Evolutionary conservation across 2,797 vertebrate genomes (phyloP).

Genomic region (Cuniculus paca): DNA sequence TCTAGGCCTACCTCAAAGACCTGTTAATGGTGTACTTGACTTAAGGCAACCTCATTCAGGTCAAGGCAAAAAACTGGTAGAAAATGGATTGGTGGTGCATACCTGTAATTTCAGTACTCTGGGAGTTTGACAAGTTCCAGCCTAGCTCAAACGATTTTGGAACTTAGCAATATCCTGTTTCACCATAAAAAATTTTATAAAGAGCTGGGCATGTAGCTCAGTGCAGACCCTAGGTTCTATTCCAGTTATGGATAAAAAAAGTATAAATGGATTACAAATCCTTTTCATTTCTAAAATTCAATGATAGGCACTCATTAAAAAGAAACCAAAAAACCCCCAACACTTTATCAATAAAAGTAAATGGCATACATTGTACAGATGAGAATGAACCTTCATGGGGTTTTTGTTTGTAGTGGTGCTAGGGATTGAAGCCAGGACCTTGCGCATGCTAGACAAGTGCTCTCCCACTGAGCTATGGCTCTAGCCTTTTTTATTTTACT

Average conservation of each 20-base stretch:
- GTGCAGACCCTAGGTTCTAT: background rate
- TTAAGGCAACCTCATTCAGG: background rate
- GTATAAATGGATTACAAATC: background rate
- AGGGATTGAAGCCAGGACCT: background rate
- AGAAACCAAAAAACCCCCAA: background rate
- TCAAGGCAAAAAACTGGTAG: background rate
- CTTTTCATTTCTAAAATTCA: slow-evolving; percentile 54
- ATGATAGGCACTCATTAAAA: slow-evolving; percentile 30
- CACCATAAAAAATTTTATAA: background rate
- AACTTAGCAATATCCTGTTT: background rate
- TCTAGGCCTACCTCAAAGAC: background rate
- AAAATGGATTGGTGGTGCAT: background rate
- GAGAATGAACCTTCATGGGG: background rate
- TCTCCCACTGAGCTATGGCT: background rate
- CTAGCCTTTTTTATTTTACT: background rate
- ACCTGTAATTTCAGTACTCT: background rate
- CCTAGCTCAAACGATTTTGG: background rate
- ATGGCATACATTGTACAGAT: background rate
- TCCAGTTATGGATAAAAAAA: background rate
- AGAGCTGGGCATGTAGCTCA: background rate
- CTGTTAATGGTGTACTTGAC: background rate
- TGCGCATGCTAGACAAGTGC: background rate
- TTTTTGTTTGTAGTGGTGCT: background rate
- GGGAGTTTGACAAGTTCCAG: background rate
- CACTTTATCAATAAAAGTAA: slow-evolving; percentile 51